Base-by-base conservation (phyloP, 2,888 invertebrate species). In the Ectropis crepuscularia region DNA sequence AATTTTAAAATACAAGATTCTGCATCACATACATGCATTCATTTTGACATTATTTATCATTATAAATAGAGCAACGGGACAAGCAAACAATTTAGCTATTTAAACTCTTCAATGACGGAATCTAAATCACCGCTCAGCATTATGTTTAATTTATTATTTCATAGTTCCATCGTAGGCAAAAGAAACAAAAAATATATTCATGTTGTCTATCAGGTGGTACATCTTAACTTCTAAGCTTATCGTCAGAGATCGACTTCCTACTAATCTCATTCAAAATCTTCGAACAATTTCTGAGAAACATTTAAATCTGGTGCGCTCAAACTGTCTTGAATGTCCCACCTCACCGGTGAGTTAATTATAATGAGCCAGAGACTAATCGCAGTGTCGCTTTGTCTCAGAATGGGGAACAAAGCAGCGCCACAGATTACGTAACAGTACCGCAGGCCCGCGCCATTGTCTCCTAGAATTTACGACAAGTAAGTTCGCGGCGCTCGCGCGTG, bases 341-440 rank as follows among this genome's bases (percentile, higher is more conserved):
- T 64, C 51, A 55, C 55, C 59, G 59, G 58, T 64, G 59, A 82
- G 82, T 84, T 86, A 84, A 86, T 86, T 86, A 86, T 85, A 86
- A 86, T 83, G 82, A 86, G 82, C 72, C 79, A 77, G 74, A 74
- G 74, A 79, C 83, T 87, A 86, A 86, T 87, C 84, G 85, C 81
- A 80, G 79, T 62, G 81, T 79, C 77, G 82, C 87, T 86, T 87
- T 88, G 87, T 88, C 82, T 83, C 75, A 82, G 81, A 51, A 79
- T 84, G 86, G 82, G 82, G 87, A 86, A 88, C 88, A 87, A 83
- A 86, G 87, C 86, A 84, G 57, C 53, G 58, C 41, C 55, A 47
- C 47, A 55, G 55, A 47, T 47, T 55, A 41, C 0, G 55, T 28
- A 39, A 47, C n/a, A 55, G 55, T 47, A 41, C 39, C 0, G 6